A percentile compares a stretch with the other conserved stretches of the same genome.
phyloP scores from a whole-genome alignment of 1,140 invertebrate genomes.

The Nomia melanderi region DNA sequence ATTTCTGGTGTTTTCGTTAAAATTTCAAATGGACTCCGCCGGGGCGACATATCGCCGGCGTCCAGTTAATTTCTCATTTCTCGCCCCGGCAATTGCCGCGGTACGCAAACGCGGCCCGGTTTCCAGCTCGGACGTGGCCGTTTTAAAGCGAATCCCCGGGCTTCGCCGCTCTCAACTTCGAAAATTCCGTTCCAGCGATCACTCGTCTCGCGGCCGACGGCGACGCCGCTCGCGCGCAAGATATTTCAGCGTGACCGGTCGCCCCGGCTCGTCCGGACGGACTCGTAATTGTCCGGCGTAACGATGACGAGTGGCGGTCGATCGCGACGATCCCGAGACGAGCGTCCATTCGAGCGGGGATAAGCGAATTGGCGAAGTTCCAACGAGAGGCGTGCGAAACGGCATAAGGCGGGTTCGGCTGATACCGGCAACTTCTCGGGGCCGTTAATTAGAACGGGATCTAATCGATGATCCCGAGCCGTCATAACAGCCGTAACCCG shows the following conservation, averaged over 20 bases:
- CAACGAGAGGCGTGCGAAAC: slow-evolving; percentile 10
- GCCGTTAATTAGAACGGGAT: slow-evolving; percentile 44
- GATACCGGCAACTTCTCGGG: slow-evolving; percentile 28
- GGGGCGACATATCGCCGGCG: not conserved
- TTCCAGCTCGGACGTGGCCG: not conserved
- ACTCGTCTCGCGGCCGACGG: too few relatives aligned
- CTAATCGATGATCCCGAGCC: slow-evolving; percentile 20
- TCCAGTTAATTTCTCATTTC: not conserved
- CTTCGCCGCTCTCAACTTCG: not conserved
- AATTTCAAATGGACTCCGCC: not conserved
- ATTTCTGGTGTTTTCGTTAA: not conserved
- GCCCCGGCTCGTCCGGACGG: too few relatives aligned
- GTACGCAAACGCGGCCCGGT: not conserved
- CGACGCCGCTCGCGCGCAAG: too few relatives aligned
- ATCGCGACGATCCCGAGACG: not conserved
- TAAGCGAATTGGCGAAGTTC: slow-evolving; percentile 5
- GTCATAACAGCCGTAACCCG: slow-evolving; percentile 32
- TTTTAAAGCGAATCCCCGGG: not conserved
- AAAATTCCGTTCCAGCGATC: not conserved
- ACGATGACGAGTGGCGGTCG: not conserved
- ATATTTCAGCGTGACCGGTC: too few relatives aligned
- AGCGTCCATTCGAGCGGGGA: not conserved
- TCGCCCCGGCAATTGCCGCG: not conserved
- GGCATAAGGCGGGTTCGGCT: slow-evolving; percentile 35
- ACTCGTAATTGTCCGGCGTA: not conserved